Evolutionary conservation across 2,888 invertebrate species (phyloP).

Genomic region (Pyrrhia umbra): DNA sequence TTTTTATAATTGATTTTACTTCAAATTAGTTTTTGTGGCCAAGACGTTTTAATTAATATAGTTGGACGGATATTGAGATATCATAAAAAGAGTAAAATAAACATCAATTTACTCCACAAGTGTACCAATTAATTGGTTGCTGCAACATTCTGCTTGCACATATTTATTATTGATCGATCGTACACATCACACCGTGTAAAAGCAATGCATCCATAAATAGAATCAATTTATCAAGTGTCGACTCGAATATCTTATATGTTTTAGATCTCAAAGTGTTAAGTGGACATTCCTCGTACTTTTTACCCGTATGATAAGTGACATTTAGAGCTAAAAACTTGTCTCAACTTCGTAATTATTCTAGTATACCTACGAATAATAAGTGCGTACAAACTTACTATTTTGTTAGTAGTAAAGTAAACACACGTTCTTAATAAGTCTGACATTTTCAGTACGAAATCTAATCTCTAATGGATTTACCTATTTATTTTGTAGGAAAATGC

Average conservation of each 20-base stretch:
- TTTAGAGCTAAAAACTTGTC: slow-evolving; percentile 4
- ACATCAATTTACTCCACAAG: slow-evolving; percentile 52
- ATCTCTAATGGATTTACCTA: slow-evolving; percentile 27
- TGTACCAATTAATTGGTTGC: slow-evolving; percentile 53
- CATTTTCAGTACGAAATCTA: slow-evolving; percentile 44
- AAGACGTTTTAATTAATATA: slow-evolving; percentile 43
- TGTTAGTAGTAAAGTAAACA: not conserved
- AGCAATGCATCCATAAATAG: slow-evolving; percentile 58
- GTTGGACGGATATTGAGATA: slow-evolving; percentile 35
- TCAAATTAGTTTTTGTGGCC: slow-evolving; percentile 37
- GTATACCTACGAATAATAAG: slow-evolving; percentile 7
- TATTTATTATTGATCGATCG: slow-evolving; percentile 60
- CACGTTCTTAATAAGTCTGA: slow-evolving; percentile 47
- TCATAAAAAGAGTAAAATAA: slow-evolving; percentile 44
- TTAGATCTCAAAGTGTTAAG: slow-evolving; percentile 52
- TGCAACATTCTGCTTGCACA: slow-evolving; percentile 53
- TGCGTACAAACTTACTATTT: not conserved
- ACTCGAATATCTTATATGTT: slow-evolving; percentile 48
- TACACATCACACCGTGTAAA: slow-evolving; percentile 47
- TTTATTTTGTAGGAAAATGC: slow-evolving; percentile 36
- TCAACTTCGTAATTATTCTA: slow-evolving; percentile 1
- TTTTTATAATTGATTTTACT: slow-evolving; percentile 58
- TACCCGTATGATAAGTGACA: slow-evolving; percentile 18
- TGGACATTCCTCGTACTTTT: slow-evolving; percentile 33
- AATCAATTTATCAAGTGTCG: slow-evolving; percentile 59